Evolutionary conservation across 1,140 invertebrate genomes (phyloP).

Genomic region (Ooceraea biroi): DNA sequence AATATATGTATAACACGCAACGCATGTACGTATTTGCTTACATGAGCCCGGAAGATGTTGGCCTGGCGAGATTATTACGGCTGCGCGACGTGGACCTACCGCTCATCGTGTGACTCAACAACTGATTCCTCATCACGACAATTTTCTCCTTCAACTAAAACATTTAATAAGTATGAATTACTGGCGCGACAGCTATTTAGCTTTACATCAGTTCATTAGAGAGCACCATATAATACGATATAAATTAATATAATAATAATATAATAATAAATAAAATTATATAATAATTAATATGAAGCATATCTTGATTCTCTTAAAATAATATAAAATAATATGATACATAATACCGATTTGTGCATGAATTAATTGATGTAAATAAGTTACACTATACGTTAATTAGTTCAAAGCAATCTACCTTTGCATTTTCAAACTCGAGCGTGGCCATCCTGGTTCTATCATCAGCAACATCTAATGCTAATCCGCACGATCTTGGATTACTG

Average conservation of each 20-base stretch:
- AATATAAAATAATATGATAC: too few species aligned
- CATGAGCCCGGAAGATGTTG: conserved; percentile 78
- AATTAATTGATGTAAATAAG: too few species aligned
- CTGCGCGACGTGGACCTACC: conserved; percentile 78
- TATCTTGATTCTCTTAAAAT: too few species aligned
- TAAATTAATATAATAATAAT: too few species aligned
- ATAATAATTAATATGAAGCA: too few species aligned
- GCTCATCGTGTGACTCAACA: conserved; percentile 80
- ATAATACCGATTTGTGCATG: too few species aligned
- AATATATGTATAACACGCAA: not conserved
- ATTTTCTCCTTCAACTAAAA: conserved; percentile 83
- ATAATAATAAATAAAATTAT: too few species aligned
- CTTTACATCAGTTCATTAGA: too few species aligned
- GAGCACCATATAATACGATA: too few species aligned
- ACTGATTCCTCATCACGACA: conserved; percentile 79
- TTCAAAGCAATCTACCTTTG: conserved; percentile 71
- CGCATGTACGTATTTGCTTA: conserved; percentile 63
- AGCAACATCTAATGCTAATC: conserved; percentile 68
- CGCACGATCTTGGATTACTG: conserved; percentile 77
- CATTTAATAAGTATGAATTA: conserved; percentile 9
- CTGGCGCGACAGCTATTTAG: too few species aligned
- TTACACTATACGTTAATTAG: not conserved
- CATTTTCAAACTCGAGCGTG: conserved; percentile 80
- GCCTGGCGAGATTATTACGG: conserved; percentile 67
- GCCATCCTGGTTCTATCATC: conserved; percentile 79